phyloP scores from a whole-genome alignment of 2,113 vertebrate genomes.

The Noturus placidus region DNA sequence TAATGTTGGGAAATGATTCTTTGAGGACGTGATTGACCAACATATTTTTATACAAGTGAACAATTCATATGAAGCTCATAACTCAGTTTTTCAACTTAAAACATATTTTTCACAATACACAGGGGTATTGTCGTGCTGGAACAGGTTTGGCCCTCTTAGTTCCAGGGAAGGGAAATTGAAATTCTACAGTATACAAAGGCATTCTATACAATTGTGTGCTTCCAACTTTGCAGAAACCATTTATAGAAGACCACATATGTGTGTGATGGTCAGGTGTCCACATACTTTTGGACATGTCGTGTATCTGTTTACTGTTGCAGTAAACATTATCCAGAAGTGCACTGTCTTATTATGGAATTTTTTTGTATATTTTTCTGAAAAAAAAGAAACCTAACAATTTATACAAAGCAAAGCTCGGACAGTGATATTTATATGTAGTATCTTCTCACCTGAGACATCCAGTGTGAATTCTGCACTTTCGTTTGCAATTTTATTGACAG shows the following conservation, averaged over 20 bases:
- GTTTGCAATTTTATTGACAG: conserved; percentile 66
- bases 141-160: not conserved
- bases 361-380: not conserved
- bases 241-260: not conserved
- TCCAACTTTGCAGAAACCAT: not conserved
- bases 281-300: not conserved
- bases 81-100: not conserved
- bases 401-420: not conserved
- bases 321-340: conserved; percentile 5
- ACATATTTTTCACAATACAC: not conserved
- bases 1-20: not conserved
- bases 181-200: not conserved
- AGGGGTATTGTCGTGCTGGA: not conserved
- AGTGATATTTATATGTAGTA: not conserved
- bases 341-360: not conserved
- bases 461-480: conserved; percentile 54
- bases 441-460: conserved; percentile 67
- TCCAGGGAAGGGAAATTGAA: not conserved
- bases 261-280: not conserved
- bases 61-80: not conserved
- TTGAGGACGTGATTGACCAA: not conserved
- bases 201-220: not conserved
- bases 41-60: not conserved
- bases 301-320: conserved; percentile 18
- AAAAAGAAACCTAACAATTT: not conserved